Percentiles rank a stretch among this genome's conserved stretches.
These are phyloP conservation scores for Carpatolechia fugitivella DNA, from an alignment of 2,888 invertebrate species.

Conservation along the genomic window DNA sequence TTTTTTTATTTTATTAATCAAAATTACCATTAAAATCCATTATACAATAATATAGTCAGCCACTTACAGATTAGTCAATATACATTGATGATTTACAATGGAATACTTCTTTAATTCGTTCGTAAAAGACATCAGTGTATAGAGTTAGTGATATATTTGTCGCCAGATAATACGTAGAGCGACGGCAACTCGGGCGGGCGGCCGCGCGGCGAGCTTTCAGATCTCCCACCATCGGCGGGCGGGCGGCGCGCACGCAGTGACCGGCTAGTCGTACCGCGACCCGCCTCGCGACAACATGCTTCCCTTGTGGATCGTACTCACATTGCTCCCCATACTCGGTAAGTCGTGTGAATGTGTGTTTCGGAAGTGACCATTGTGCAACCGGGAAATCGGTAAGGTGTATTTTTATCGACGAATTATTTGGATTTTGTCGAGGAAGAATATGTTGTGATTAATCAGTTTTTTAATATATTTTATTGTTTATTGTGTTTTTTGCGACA, in stretches of 20 bases:
- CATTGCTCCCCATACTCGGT: slow-evolving; percentile 74
- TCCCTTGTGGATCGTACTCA: slow-evolving; percentile 70
- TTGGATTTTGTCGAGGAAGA: not conserved
- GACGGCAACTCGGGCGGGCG: not conserved
- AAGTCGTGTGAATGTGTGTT: slow-evolving; percentile 46
- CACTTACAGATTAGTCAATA: no score
- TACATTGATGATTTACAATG: not conserved
- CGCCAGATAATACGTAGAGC: no score
- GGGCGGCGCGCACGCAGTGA: slow-evolving; percentile 39
- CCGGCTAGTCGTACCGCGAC: slow-evolving; percentile 64
- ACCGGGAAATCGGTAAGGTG: slow-evolving; percentile 4
- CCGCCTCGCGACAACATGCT: slow-evolving; percentile 71
- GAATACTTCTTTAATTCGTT: not conserved
- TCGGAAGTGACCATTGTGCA: slow-evolving; percentile 36
- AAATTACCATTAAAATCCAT: no score
- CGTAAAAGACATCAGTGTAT: not conserved
- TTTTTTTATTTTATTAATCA: no score
- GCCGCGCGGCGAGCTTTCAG: slow-evolving; percentile 64
- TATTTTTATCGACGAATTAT: no score
- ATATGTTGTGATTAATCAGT: not conserved
- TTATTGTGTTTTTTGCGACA: not conserved
- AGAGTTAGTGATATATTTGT: no score
- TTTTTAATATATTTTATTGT: no score
- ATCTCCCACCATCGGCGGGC: slow-evolving; percentile 42
- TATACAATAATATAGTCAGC: no score